These are phyloP conservation scores for Lamellibrachia columna DNA, from an alignment of 2,888 invertebrate species.

Conservation along the genomic window DNA sequence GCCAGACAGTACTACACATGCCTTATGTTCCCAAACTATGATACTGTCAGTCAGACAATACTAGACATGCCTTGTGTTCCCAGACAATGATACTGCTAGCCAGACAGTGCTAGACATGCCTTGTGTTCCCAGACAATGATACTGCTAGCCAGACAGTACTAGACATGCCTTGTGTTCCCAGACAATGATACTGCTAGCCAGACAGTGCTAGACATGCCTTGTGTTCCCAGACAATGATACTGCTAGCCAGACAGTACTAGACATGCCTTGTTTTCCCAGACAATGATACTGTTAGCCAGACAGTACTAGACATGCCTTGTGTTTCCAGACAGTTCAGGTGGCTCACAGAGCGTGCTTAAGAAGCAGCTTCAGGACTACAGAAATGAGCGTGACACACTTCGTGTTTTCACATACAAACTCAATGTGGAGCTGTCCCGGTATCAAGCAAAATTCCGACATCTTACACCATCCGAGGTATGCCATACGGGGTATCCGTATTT, in stretches of 20 bases:
- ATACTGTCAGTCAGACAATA: neutral
- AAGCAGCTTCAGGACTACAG: slow-evolving; percentile 55
- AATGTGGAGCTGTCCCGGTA: slow-evolving; percentile 62
- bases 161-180: neutral
- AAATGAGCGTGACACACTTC: slow-evolving; percentile 57
- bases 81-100: neutral
- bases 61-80: neutral
- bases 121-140: neutral
- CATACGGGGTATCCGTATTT: neutral
- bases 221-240: neutral
- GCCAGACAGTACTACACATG: neutral
- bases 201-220: neutral
- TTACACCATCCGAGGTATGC: slow-evolving; percentile 41
- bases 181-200: neutral
- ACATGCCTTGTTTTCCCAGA: neutral
- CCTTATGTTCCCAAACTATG: neutral
- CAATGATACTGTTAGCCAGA: neutral
- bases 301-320: neutral
- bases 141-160: neutral
- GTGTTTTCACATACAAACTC: slow-evolving; percentile 55
- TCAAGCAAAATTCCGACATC: slow-evolving; percentile 58
- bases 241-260: neutral
- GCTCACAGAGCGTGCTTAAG: slow-evolving; percentile 37
- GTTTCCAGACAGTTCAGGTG: slow-evolving; percentile 18
- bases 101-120: neutral